These are phyloP conservation scores for Hirtodrosophila alboralis DNA, from an alignment of 2,888 invertebrate genomes.

Conservation along the genomic window DNA sequence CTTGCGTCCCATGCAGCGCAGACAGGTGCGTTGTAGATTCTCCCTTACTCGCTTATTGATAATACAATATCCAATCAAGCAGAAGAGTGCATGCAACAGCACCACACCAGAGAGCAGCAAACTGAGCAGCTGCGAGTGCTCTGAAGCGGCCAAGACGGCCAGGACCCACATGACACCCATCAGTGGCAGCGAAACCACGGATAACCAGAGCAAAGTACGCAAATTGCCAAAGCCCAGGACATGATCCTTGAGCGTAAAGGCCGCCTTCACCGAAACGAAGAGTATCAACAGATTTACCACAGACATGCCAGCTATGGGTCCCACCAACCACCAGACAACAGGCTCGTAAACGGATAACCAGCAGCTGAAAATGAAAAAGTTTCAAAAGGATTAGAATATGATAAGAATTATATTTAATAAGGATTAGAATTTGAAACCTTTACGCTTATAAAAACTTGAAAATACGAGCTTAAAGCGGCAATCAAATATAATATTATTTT, in stretches of 20 bases:
- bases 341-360: slow-evolving; percentile 97
- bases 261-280: slow-evolving; percentile 93
- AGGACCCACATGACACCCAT: slow-evolving; percentile 94
- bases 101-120: slow-evolving; percentile 91
- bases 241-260: slow-evolving; percentile 95
- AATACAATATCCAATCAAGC: slow-evolving; percentile 93
- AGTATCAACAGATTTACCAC: slow-evolving; percentile 91
- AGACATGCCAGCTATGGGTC: slow-evolving; percentile 93
- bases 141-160: slow-evolving; percentile 91
- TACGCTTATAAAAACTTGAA: no score
- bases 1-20: slow-evolving; percentile 92
- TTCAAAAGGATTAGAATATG: background rate
- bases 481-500: no score
- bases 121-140: slow-evolving; percentile 89
- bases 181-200: slow-evolving; percentile 93
- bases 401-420: no score
- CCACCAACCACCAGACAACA: slow-evolving; percentile 97
- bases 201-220: slow-evolving; percentile 93
- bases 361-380: slow-evolving; percentile 87
- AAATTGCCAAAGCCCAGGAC: slow-evolving; percentile 94
- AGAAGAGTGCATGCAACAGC: slow-evolving; percentile 91
- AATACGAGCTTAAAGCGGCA: no score
- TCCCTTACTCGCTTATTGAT: slow-evolving; percentile 93
- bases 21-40: slow-evolving; percentile 86
- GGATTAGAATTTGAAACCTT: no score